phyloP scores from a whole-genome alignment of 2,888 invertebrate genomes.

The Malthinus seriepunctatus region DNA sequence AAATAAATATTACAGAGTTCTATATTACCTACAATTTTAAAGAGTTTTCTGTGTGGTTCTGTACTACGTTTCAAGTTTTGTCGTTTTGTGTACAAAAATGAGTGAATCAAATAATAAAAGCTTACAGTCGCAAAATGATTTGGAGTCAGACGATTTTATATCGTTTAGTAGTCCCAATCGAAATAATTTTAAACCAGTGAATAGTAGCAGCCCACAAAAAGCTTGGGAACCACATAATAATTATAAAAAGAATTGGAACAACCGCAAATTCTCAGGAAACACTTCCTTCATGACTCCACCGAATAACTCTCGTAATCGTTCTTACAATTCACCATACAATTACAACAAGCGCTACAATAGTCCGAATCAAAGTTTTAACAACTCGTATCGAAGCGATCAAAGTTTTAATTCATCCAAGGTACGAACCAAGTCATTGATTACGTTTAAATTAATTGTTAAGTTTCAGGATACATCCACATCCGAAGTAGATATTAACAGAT shows the following conservation, averaged over 20 bases:
- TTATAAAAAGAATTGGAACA: constrained; percentile 21
- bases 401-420: constrained; percentile 12
- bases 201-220: constrained; percentile 37
- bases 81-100: constrained; percentile 5
- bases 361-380: constrained; percentile 25
- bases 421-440: neutral
- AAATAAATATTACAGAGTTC: no score
- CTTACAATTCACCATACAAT: no score
- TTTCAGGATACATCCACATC: no score
- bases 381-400: constrained; percentile 13
- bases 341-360: neutral
- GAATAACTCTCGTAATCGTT: constrained; percentile 14
- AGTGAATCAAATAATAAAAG: neutral
- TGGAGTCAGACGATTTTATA: constrained; percentile 34
- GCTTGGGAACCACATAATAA: constrained; percentile 19
- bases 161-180: constrained; percentile 26
- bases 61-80: no score
- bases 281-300: neutral
- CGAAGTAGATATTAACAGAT: constrained; percentile 19
- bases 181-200: constrained; percentile 32
- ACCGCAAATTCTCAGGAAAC: constrained; percentile 20
- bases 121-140: constrained; percentile 6
- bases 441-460: neutral
- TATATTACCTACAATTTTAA: no score
- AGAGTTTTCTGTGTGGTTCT: no score